Conservation (phyloP, 2,797 vertebrate species). For the Poeciliopsis presidionis region DNA sequence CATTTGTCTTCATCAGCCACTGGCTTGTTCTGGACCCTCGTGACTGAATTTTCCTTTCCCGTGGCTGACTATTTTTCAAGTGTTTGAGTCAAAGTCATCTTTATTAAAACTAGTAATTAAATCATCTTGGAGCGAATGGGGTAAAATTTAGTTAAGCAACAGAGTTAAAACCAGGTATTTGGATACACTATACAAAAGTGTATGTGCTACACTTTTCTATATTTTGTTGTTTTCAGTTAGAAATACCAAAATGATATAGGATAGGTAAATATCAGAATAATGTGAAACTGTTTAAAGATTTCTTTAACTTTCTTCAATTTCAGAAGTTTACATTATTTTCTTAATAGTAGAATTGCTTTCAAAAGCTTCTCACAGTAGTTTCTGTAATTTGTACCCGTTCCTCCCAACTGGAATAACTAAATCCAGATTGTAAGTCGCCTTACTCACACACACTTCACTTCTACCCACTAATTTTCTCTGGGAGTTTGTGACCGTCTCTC, state of each 20-base stretch:
- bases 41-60: constrained; percentile 73
- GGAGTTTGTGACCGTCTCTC: background rate
- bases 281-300: background rate
- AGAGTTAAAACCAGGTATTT: background rate
- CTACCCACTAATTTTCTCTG: background rate
- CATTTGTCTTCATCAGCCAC: constrained; percentile 87
- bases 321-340: background rate
- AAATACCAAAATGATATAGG: background rate
- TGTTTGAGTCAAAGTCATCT: constrained; percentile 45
- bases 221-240: background rate
- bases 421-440: background rate
- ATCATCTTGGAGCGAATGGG: constrained; percentile 27
- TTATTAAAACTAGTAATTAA: constrained; percentile 42
- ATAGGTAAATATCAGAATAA: background rate
- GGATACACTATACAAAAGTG: background rate
- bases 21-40: constrained; percentile 78
- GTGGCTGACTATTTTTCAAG: constrained; percentile 62
- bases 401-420: background rate
- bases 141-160: constrained; percentile 12
- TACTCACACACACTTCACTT: background rate
- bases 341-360: background rate
- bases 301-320: background rate
- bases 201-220: background rate
- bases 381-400: background rate
- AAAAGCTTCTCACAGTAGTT: background rate